These are phyloP conservation scores for Apolygus lucorum DNA, from an alignment of 1,140 invertebrate species.

Conservation along the genomic window DNA sequence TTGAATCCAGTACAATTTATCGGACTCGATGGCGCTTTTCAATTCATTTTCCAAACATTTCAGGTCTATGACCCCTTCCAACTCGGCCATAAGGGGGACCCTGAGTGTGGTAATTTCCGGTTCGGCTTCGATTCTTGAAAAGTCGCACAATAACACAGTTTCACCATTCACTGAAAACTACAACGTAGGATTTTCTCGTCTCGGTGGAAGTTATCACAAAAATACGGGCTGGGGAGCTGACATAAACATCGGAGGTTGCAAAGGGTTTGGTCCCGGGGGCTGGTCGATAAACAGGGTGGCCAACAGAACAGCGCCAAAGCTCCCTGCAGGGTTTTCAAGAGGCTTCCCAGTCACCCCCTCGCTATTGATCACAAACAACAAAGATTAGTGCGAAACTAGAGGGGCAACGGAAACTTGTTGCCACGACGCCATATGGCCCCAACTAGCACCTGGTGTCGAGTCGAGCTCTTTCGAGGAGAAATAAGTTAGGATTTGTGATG, in stretches of 20 bases:
- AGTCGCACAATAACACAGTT: too few relatives aligned
- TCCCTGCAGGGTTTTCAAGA: too few relatives aligned
- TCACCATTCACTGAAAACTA: not conserved
- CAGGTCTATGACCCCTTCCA: slow-evolving; percentile 13
- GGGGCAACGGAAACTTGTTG: too few relatives aligned
- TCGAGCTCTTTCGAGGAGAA: too few relatives aligned
- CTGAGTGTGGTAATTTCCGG: too few relatives aligned
- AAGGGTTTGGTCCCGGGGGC: not conserved
- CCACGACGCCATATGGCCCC: too few relatives aligned
- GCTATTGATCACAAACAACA: too few relatives aligned
- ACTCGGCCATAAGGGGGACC: slow-evolving; percentile 6
- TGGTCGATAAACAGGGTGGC: not conserved
- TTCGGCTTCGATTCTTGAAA: too few relatives aligned
- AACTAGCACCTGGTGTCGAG: too few relatives aligned
- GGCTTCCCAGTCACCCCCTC: too few relatives aligned
- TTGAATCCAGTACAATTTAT: slow-evolving; percentile 19
- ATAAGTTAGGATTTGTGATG: too few relatives aligned
- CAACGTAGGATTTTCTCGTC: not conserved
- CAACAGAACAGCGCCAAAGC: not conserved
- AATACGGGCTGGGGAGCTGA: not conserved
- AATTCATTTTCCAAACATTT: slow-evolving; percentile 23
- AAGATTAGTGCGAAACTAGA: too few relatives aligned
- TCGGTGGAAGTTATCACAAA: not conserved
- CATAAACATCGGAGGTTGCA: not conserved
- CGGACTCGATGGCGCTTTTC: slow-evolving; percentile 7